Evolutionary conservation across 2,113 vertebrate genomes (phyloP), one percentile per base, ranked within the genome.

Genomic region (Ptychochromis oligacanthus): DNA sequence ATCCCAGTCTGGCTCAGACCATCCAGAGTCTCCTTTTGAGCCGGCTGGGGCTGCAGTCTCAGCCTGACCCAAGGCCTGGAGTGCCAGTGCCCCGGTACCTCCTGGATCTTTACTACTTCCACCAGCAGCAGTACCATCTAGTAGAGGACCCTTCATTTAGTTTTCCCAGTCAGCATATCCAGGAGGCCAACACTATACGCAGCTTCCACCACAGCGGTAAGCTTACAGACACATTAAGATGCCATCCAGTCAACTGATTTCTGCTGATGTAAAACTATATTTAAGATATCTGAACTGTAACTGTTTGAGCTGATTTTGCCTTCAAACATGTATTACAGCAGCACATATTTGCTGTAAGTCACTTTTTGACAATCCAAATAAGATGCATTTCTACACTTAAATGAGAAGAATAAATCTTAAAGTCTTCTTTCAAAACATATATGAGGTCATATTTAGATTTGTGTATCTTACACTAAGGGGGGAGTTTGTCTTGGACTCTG

Each of bases 131-230:
- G 90, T 95, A 92, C 88, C 96, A 96, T 74, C 94, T 96, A 3
- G 84, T 96, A 67, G 91, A 95, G 79, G 96, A 96, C 75, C 92
- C 92, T 1, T 83, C 78, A 2, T 96, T 96, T 87, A 95, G 78
- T 86, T 96, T 95, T 83, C 96, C 96, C 38, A 92, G 84, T 61
- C 92, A 91, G 52, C 96, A 96, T 77, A 93, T 95, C 54, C 92
- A 95, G 91, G 89, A 93, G 77, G 96, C 95, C 54, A 96, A 96
- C 95, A 96, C 96, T 7, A 86, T 96, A 46, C 95, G 96, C 83
- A 95, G 95, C 91, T 96, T 96, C 82, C 95, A 96, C 86, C 96
- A 96, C 85, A 93, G 81, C 59, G 96, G 96, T 96, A 89, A 89
- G 93, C 34, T 61, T 31, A 24, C 43, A 46, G 61, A 17, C 2